A percentile compares a stretch with the other conserved stretches of the same genome.
Conservation (phyloP, 2,113 vertebrate genomes). For the Parus major region DNA sequence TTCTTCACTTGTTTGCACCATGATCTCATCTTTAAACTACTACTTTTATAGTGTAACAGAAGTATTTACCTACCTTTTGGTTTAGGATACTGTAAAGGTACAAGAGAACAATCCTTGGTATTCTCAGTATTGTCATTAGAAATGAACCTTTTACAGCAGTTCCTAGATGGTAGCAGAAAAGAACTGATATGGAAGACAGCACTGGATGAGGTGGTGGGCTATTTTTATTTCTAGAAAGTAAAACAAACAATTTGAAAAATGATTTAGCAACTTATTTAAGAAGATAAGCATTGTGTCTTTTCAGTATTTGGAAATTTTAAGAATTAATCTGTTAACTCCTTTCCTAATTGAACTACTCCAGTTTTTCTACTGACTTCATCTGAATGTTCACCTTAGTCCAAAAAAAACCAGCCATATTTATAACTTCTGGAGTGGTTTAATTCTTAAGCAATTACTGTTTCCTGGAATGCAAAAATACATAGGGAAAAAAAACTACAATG, state of each 20-base stretch:
- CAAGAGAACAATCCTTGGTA: slow-evolving; percentile 72
- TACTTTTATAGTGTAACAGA: not conserved
- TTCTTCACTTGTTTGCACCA: not conserved
- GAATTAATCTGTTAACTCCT: not conserved
- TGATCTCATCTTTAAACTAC: not conserved
- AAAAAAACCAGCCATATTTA: not conserved
- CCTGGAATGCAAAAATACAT: not conserved
- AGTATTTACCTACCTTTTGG: slow-evolving; percentile 70
- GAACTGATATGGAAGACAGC: slow-evolving; percentile 74
- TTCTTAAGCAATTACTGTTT: not conserved
- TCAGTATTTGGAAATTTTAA: not conserved
- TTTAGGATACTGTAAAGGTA: slow-evolving; percentile 55
- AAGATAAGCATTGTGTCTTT: not conserved
- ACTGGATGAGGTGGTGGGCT: slow-evolving; percentile 67
- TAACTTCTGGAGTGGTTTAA: not conserved
- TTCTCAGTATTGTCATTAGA: slow-evolving; percentile 69
- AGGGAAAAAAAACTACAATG: not conserved
- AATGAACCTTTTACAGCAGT: slow-evolving; percentile 78
- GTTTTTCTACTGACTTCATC: not conserved
- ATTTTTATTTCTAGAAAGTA: slow-evolving; percentile 75
- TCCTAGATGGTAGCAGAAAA: slow-evolving; percentile 81
- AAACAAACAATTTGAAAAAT: not conserved
- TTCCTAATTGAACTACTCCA: not conserved
- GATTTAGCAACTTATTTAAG: not conserved
- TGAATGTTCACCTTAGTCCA: not conserved